These are phyloP conservation scores for Brachyhypopomus gauderio DNA, from an alignment of 2,113 vertebrate species.

Conservation along the genomic window DNA sequence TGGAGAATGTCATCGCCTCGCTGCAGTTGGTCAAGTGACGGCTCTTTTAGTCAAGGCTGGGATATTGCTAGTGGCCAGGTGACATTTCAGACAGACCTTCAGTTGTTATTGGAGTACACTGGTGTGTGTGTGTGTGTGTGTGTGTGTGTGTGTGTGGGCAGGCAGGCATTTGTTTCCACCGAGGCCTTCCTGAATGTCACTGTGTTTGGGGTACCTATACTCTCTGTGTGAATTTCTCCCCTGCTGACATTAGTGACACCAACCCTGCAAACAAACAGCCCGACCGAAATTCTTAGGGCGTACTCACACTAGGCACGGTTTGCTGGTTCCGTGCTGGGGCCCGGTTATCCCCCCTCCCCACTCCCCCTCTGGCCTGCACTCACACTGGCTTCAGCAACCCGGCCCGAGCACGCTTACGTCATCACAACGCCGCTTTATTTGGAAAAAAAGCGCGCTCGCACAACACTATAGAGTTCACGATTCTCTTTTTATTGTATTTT, in stretches of 20 bases:
- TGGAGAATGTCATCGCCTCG: neutral
- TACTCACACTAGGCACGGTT: too few relatives aligned
- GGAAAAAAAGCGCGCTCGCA: too few relatives aligned
- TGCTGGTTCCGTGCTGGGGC: too few relatives aligned
- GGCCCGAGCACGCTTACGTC: too few relatives aligned
- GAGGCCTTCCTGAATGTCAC: slow-evolving; percentile 28
- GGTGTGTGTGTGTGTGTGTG: neutral
- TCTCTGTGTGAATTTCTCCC: slow-evolving; percentile 10
- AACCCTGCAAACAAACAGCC: too few relatives aligned
- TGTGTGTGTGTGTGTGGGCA: neutral
- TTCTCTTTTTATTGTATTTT: too few relatives aligned
- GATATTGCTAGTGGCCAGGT: slow-evolving; percentile 1
- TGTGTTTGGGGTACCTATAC: neutral
- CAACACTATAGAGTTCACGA: too few relatives aligned
- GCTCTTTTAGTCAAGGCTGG: neutral
- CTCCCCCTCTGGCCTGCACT: too few relatives aligned
- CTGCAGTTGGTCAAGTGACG: neutral
- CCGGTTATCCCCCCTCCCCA: too few relatives aligned
- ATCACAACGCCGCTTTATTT: too few relatives aligned
- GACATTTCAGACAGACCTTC: slow-evolving; percentile 15
- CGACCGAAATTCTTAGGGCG: too few relatives aligned
- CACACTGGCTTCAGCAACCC: too few relatives aligned
- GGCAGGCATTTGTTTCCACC: neutral
- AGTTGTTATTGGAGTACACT: neutral
- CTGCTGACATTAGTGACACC: neutral